Evolutionary conservation across 1,140 invertebrate genomes (phyloP), one percentile per base, ranked within the genome.

Genomic region (Drosophila nannoptera): DNA sequence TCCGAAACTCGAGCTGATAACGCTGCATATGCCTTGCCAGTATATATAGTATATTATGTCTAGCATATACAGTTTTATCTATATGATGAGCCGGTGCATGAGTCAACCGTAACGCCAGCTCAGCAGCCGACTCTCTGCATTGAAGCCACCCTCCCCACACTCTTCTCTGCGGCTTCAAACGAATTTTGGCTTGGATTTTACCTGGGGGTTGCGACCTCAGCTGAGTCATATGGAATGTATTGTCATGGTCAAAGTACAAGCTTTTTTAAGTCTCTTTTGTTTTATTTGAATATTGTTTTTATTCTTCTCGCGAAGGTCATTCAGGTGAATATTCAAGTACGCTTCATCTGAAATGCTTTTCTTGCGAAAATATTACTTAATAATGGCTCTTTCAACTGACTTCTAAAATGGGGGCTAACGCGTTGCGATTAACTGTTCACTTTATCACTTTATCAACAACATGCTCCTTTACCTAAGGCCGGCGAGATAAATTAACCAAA

Each of bases 1-100:
- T 46, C 35, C 29, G 32, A 35, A 55, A 33, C 14, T 9, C 9
- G 11, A 4, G 36, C 31, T 56, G 50, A 69, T 69, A 63, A 63
- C n/a, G n/a, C 7, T 14, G 12, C 14, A 36, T 33, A 22, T 33
- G 22, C 31, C n/a, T 7, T 42, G 7, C 46, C 36, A 29, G 33
- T 53, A 14, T 38, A 40, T 42, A 14, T 6, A 40, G 49, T 43
- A 14, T 42, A 31, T n/a, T 33, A 22, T 22, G 22, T 22, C 22
- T 22, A 3, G 22, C 22, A 22, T 22, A 22, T 22, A 22, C 1
- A 22, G 22, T 58, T 58, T 65, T 69, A 65, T 69, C 61, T 64
- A 56, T 69, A 64, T 38, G 36, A 52, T 16, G 67, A 69, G 52
- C 12, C 16, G 12, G 14, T 12, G 5, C 22, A 48, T 69, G 67